Percentiles rank a stretch among this genome's conserved stretches.
Evolutionary conservation across 2,797 vertebrate genomes (phyloP).

Genomic region (Neosalanx taihuensis): DNA sequence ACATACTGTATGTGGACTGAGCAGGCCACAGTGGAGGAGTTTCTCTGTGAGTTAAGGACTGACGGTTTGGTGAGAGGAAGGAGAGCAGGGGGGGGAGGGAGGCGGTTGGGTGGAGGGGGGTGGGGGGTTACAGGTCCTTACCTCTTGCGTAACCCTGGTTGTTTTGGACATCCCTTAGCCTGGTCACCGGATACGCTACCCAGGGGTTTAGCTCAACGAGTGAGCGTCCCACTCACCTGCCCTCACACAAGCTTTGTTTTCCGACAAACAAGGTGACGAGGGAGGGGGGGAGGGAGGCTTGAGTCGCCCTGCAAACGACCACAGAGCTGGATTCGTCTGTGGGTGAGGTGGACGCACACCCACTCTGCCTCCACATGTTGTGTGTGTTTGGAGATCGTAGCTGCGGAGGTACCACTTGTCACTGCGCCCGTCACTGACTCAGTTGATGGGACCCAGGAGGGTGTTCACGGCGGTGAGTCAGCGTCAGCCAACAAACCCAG

Average conservation of each 20-base stretch:
- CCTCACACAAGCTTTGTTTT: not conserved
- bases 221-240: too few relatives aligned
- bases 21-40: not conserved
- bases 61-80: conserved; percentile 54
- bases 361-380: too few relatives aligned
- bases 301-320: too few relatives aligned
- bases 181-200: conserved; percentile 32
- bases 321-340: not conserved
- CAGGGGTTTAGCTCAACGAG: not conserved
- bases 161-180: conserved; percentile 36
- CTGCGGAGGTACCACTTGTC: not conserved
- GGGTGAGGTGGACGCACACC: conserved; percentile 11
- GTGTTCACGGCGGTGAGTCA: conserved; percentile 54
- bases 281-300: too few relatives aligned
- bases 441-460: conserved; percentile 29
- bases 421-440: conserved; percentile 8
- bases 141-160: conserved; percentile 48
- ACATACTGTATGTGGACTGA: too few relatives aligned
- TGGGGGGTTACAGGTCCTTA: not conserved
- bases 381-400: not conserved
- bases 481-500: conserved; percentile 47
- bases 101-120: too few relatives aligned
- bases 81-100: conserved; percentile 24
- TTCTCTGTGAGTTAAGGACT: conserved; percentile 42
- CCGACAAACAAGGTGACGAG: not conserved